Base-by-base conservation (phyloP, 2,797 vertebrate species). In the Carduelis carduelis region DNA sequence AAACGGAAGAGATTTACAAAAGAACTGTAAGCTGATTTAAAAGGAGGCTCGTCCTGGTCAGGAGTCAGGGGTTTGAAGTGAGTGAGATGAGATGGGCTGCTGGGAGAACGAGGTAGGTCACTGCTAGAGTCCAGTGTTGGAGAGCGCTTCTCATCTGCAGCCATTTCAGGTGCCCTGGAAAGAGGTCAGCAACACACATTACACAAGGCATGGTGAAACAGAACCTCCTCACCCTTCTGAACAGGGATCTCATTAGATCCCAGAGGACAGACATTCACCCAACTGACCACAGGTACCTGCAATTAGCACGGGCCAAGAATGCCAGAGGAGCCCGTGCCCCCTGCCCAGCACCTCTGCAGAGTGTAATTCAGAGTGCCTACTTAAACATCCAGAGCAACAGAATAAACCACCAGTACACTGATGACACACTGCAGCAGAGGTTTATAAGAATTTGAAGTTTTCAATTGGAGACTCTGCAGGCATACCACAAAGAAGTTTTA, bases 1-100 rank as follows among this genome's bases (percentile, higher is more conserved):
- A 99, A 99, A 74, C 99, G 98, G 95, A 99, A 99, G 81, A 99
- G 98, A 97, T 98, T 99, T 97, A 99, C 99, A 74, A 99, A 99
- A 55, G 99, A 99, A 96, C 99, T 99, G 98, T 99, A 99, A 0
- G 99, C 99, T 5, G 99, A 99, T 94, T 99, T 99, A 83, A 99
- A 99, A 4, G 99, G 98, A 11, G 99, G 99, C 49, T 99, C 99
- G 34, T 99, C 99, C 97, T 99, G 99, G 96, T 99, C 99, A 4
- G 99, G 99, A 47, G 99, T 99, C 97, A 99, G 97, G 8, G 99
- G 99, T 87, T 99, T 99, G 97, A 99, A 99, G 95, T 99, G 99
- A 35, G 99, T 99, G 88, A 99, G 98, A 93, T 99, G 99, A 92
- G 99, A 99, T 0, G 99, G 99, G 96, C 99, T 99, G 44, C 97